Conservation (phyloP, 2,113 vertebrate genomes). For the Lophochroa leadbeateri region DNA sequence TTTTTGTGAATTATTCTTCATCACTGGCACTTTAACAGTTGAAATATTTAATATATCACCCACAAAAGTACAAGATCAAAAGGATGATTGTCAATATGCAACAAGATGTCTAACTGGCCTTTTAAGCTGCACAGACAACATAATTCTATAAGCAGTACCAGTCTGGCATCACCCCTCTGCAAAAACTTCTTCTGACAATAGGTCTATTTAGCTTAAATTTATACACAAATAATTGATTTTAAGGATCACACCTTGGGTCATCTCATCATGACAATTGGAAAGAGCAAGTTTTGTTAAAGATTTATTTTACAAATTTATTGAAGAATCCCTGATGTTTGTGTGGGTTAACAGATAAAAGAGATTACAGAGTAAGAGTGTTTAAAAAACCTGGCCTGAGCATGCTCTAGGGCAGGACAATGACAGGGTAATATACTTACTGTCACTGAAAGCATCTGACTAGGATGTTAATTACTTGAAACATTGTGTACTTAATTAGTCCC, state of each 20-base stretch:
- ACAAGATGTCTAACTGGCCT: not conserved
- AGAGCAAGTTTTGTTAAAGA: not conserved
- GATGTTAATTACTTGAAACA: constrained; percentile 52
- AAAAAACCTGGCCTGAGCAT: not conserved
- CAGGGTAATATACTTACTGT: constrained; percentile 30
- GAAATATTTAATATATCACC: not conserved
- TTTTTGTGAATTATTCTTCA: not conserved
- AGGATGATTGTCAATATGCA: not conserved
- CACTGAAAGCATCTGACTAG: constrained; percentile 31
- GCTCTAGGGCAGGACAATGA: constrained; percentile 5
- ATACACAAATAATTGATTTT: not conserved
- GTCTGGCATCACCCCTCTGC: not conserved
- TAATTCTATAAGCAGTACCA: not conserved
- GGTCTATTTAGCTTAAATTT: not conserved
- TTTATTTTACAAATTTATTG: not conserved
- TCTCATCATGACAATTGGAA: not conserved
- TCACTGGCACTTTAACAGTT: not conserved
- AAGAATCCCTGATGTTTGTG: not conserved
- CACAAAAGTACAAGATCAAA: not conserved
- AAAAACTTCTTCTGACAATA: not conserved
- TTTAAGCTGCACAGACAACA: not conserved
- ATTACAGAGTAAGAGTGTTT: not conserved
- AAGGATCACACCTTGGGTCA: not conserved
- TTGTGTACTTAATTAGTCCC: constrained; percentile 57
- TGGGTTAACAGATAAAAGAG: not conserved